Evolutionary conservation across 2,113 vertebrate species (phyloP).

Genomic region (Pangasianodon hypophthalmus): DNA sequence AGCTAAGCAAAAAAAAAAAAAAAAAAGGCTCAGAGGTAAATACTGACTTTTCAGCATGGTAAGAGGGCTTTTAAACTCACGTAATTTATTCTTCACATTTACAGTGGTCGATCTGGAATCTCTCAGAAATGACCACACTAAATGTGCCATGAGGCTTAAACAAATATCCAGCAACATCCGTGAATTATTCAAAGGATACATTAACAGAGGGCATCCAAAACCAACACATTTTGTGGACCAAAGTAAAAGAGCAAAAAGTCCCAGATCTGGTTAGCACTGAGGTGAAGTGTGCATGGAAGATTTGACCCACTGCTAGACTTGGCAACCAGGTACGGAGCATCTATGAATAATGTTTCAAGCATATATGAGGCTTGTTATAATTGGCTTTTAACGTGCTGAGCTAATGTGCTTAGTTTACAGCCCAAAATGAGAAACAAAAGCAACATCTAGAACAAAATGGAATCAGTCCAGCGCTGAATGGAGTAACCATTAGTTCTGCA

Average conservation of each 20-base stretch:
- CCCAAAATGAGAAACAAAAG: conserved; percentile 33
- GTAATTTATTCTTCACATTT: conserved; percentile 37
- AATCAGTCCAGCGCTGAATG: conserved; percentile 48
- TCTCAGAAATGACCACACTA: conserved; percentile 31
- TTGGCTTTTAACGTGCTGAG: conserved; percentile 53
- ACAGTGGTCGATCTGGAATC: conserved; percentile 36
- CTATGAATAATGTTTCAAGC: conserved; percentile 31
- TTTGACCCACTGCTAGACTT: conserved; percentile 32
- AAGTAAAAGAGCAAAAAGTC: conserved; percentile 10
- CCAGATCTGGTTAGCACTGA: conserved; percentile 1
- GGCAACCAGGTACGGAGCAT: conserved; percentile 11
- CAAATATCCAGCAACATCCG: conserved; percentile 34
- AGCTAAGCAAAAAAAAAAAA: conserved; percentile 18
- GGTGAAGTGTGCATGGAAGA: neutral
- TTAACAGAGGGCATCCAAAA: conserved; percentile 22
- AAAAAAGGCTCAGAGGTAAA: neutral
- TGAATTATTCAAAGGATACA: conserved; percentile 33
- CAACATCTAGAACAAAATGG: conserved; percentile 36
- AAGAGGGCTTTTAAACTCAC: neutral
- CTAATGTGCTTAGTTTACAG: conserved; percentile 49
- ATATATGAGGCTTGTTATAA: conserved; percentile 46
- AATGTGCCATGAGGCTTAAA: conserved; percentile 23
- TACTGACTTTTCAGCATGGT: conserved; percentile 37
- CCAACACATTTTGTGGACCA: conserved; percentile 1
- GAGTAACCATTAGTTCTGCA: conserved; percentile 41